Base-by-base conservation (phyloP, 2,113 vertebrate species). In the Mesocricetus auratus region DNA sequence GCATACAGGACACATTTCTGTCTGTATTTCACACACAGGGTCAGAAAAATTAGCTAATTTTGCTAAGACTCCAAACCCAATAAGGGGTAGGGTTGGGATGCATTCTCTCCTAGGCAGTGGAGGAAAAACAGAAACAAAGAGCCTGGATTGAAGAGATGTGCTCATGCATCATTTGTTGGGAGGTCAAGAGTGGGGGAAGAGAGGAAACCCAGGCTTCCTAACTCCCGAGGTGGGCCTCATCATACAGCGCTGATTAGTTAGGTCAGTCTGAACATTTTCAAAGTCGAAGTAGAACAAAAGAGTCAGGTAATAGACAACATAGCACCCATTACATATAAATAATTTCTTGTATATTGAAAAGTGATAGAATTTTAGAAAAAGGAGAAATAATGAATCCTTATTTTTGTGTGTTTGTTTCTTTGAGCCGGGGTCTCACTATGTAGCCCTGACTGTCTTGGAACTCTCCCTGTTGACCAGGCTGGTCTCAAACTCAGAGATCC, bases 271-370 rank as follows among this genome's bases (percentile, higher is more conserved):
- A 86, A 90, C 86, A 66, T 86, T 91, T 90, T 74, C 74, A 89
- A 93, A 93, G 88, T 68, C 12, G 86, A 93, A 96, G 58, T 74
- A 42, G 71, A 92, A 79, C 29, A 83, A 69, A 95, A 94, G 71
- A 90, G 13, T 47, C 77, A 60, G 29, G 81, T 68, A 73, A 89
- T 62, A 68, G 74, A 93, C 62, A 90, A 95, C 42, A 66, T 0
- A 96, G 50, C 86, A 78, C 64, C 45, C 58, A 62, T 50, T 66
- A 73, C 22, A 92, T 58, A 83, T 16, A 93, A 91, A 77, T 68
- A 95, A 77, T 91, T 68, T 90, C 33, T 53, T 86, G 81, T 68
- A 71, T 82, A 86, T 78, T 79, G 53, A 82, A 85, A 90, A 29
- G 79, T 78, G 71, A 78, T 50, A 33, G 87, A 66, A 47, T 87